Conservation (phyloP, 92 coral and sea anemone genomes). For the Virgularia gustaviana region DNA sequence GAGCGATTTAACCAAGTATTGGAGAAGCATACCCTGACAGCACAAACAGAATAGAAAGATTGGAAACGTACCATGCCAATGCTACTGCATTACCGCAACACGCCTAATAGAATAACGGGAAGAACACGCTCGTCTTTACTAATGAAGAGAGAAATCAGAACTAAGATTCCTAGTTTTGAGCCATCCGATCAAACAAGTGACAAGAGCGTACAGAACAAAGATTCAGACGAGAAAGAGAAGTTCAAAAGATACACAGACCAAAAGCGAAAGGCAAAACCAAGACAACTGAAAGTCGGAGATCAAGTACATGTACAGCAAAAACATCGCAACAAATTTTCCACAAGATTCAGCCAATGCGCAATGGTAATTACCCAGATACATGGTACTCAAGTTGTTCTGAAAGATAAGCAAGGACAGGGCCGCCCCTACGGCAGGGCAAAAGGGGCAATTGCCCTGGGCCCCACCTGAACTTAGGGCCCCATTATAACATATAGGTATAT, state of each 20-base stretch:
- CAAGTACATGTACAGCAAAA: conserved; percentile 23
- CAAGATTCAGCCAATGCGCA: conserved; percentile 8
- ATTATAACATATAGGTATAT: no score
- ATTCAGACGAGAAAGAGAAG: conserved; percentile 7
- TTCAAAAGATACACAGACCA: conserved; percentile 35
- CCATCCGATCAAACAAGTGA: neutral
- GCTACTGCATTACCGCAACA: conserved; percentile 24
- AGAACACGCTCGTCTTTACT: conserved; percentile 22
- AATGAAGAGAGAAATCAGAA: conserved; percentile 35
- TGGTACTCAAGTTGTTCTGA: conserved; percentile 14
- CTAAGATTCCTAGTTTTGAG: conserved; percentile 19
- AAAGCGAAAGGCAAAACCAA: conserved; percentile 24
- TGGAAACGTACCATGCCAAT: conserved; percentile 36
- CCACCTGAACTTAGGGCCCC: no score
- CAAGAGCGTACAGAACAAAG: neutral
- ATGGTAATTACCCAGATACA: conserved; percentile 26
- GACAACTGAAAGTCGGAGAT: conserved; percentile 9
- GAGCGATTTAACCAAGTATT: conserved; percentile 55
- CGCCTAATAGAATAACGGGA: conserved; percentile 28
- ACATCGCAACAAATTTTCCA: conserved; percentile 32
- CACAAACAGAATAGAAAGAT: conserved; percentile 13
- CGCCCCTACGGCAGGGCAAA: no score
- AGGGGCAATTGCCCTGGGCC: no score
- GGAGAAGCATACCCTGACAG: conserved; percentile 1
- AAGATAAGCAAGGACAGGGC: conserved; percentile 18